phyloP scores from a whole-genome alignment of 2,888 invertebrate genomes.

The Tetragonula carbonaria region DNA sequence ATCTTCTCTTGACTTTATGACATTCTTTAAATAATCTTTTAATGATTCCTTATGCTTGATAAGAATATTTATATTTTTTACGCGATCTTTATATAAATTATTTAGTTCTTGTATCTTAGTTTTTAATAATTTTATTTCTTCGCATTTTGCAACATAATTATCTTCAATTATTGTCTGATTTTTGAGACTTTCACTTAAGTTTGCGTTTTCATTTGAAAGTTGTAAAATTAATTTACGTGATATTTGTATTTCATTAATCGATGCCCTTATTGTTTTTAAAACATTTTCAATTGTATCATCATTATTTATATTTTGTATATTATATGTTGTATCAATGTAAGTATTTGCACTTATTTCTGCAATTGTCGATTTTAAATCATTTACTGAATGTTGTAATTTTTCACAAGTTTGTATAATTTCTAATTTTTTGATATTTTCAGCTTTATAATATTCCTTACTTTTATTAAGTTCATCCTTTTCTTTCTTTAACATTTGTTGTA shows the following conservation, averaged over 20 bases:
- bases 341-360: constrained; percentile 21
- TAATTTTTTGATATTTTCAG: constrained; percentile 37
- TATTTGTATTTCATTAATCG: constrained; percentile 53
- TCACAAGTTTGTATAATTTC: constrained; percentile 54
- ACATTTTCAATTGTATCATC: constrained; percentile 40
- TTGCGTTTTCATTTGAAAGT: constrained; percentile 44
- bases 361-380: constrained; percentile 52
- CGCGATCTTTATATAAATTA: constrained; percentile 57
- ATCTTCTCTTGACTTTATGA: constrained; percentile 37
- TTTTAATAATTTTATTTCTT: constrained; percentile 54
- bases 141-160: constrained; percentile 22
- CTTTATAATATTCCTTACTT: constrained; percentile 47
- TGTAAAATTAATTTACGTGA: constrained; percentile 56
- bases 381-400: constrained; percentile 41
- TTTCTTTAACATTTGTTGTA: constrained; percentile 54
- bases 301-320: background rate
- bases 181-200: constrained; percentile 58
- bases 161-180: constrained; percentile 54
- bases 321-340: constrained; percentile 8
- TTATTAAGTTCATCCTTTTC: constrained; percentile 50
- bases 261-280: constrained; percentile 48
- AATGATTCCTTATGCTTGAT: constrained; percentile 55
- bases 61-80: constrained; percentile 46
- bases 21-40: constrained; percentile 32
- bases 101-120: constrained; percentile 53